These are phyloP conservation scores for Pampusana beccarii DNA, from an alignment of 2,113 vertebrate species.

Conservation along the genomic window DNA sequence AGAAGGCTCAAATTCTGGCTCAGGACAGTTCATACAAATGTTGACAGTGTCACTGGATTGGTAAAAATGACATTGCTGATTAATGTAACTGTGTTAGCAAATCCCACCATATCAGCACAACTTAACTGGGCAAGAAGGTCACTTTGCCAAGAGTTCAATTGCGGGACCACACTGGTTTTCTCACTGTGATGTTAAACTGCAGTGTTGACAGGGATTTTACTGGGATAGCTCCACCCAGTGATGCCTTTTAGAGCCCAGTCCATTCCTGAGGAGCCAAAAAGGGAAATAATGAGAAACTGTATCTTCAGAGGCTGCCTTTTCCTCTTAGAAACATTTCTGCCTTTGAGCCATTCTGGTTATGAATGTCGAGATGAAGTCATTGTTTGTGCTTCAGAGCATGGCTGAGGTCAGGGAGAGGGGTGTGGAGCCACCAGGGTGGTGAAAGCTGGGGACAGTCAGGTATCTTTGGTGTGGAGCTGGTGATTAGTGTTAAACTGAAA, in stretches of 20 bases:
- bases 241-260: neutral
- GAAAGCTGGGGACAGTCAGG: neutral
- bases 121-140: neutral
- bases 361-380: neutral
- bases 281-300: neutral
- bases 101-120: rapidly evolving
- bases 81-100: neutral
- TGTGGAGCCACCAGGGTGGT: neutral
- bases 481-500: constrained; percentile 27
- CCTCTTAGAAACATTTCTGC: neutral
- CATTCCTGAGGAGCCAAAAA: neutral
- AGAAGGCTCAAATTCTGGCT: neutral
- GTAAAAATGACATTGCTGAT: neutral
- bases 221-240: neutral
- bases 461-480: neutral
- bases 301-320: neutral
- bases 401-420: neutral
- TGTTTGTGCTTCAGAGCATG: neutral
- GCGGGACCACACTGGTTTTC: neutral
- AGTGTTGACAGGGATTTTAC: neutral
- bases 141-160: neutral
- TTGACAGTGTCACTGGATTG: neutral
- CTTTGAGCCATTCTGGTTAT: neutral
- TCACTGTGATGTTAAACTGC: neutral
- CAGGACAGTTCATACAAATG: neutral